phyloP scores from a whole-genome alignment of 2,888 invertebrate species.

The Protonemura montana region DNA sequence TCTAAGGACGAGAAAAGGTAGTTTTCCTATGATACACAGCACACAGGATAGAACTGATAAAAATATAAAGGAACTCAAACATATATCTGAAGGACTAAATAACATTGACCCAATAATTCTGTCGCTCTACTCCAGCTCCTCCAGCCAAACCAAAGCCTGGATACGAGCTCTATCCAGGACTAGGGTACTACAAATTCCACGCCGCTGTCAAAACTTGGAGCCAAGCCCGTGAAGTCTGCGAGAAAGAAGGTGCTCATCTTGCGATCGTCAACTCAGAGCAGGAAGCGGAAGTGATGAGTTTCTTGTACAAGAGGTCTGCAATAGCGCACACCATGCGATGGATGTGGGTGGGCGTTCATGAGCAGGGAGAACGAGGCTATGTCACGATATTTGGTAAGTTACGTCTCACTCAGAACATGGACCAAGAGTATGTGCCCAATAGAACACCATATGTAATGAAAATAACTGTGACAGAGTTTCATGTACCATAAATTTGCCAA shows the following conservation, averaged over 20 bases:
- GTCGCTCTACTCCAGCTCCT: neutral
- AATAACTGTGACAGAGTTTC: too few relatives aligned
- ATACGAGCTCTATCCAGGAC: constrained; percentile 43
- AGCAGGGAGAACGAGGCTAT: constrained; percentile 44
- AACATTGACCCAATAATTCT: neutral
- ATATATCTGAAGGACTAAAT: too few relatives aligned
- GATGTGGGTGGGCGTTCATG: constrained; percentile 49
- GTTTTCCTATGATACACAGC: too few relatives aligned
- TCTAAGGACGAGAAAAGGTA: too few relatives aligned
- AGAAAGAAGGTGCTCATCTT: constrained; percentile 48
- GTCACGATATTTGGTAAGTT: constrained; percentile 44
- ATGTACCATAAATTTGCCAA: too few relatives aligned
- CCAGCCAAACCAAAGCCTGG: constrained; percentile 43
- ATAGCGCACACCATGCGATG: constrained; percentile 30
- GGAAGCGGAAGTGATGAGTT: constrained; percentile 46
- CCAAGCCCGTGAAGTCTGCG: constrained; percentile 37
- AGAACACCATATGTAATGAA: too few relatives aligned
- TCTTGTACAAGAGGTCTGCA: constrained; percentile 43
- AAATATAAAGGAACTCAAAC: too few relatives aligned
- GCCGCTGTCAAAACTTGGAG: constrained; percentile 18
- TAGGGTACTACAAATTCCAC: constrained; percentile 47
- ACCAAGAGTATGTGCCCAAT: too few relatives aligned
- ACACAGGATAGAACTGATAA: too few relatives aligned
- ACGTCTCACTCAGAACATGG: too few relatives aligned
- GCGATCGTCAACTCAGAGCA: constrained; percentile 50